Evolutionary conservation across 2,888 invertebrate genomes (phyloP), one percentile per base, ranked within the genome.

Genomic region (Hirtodrosophila trivittata): DNA sequence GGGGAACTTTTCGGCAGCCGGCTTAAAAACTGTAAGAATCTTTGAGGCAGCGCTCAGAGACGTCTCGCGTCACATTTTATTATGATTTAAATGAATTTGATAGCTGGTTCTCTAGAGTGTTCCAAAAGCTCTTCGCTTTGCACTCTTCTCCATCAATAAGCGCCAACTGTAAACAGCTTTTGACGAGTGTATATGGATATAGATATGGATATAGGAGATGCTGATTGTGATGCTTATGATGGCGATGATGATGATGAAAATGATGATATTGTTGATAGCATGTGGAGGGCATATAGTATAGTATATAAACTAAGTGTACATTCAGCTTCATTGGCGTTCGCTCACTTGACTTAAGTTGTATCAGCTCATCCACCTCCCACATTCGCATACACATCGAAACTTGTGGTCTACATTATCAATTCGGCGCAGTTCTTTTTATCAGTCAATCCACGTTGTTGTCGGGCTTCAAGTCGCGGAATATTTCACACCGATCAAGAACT

Each of bases 11-110:
- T 28, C 28, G 37, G 12, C 47, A 30, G 47, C 67, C 38, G 66
- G 66, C 66, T 21, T 18, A 38, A 14, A 7, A 30, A 21, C 28
- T 13, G 26, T 33, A 52, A 13, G 57, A 71, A 10, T 52, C 45
- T 58, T 59, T 50, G 32, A 64, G 41, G 38, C 63, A 63, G 62
- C 67, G 55, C 57, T 75, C 64, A n/a, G 74, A 59, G 58, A 66
- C 62, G 52, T 71, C 57, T 75, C 60, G 67, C 62, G 66, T 66
- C 71, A 65, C 42, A 71, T 62, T 82, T 77, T 64, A 83, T 83
- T 74, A 80, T 86, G 84, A 86, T 83, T 86, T 83, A 83, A 86
- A 76, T 71, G 77, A 80, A 74, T 86, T 78, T 86, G 64, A 86
- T 86, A 70, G 76, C 57, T 62, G 65, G 41, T 66, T 64, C 69